Conservation (phyloP, 2,113 vertebrate species). For the Phalacrocorax pelagicus region DNA sequence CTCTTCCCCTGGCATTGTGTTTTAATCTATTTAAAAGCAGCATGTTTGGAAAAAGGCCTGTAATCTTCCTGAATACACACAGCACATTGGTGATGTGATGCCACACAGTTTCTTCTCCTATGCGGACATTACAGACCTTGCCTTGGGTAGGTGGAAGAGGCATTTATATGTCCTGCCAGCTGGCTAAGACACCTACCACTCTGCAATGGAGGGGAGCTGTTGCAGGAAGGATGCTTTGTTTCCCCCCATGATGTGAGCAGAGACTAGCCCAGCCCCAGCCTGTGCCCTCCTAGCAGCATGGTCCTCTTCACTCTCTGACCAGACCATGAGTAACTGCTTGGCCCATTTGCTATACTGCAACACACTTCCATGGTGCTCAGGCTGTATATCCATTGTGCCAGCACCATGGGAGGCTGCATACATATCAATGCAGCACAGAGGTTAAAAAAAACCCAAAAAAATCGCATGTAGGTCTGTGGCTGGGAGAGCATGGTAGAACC, state of each 20-base stretch:
- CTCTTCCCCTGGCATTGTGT: background rate
- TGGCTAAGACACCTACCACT: background rate
- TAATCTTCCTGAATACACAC: background rate
- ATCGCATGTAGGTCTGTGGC: background rate
- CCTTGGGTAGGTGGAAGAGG: background rate
- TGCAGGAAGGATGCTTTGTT: background rate
- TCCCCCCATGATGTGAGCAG: background rate
- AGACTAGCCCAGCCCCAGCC: background rate
- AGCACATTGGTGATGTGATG: background rate
- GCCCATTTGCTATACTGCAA: accelerated
- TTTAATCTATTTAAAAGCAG: background rate
- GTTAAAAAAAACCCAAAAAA: no score
- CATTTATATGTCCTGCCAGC: background rate
- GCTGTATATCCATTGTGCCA: background rate
- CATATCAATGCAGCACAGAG: background rate
- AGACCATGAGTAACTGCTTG: accelerated
- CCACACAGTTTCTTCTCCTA: background rate
- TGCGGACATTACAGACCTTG: background rate
- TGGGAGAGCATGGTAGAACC: background rate
- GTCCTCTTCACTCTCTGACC: background rate
- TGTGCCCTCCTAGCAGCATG: accelerated
- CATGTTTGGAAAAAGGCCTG: background rate
- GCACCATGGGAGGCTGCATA: background rate
- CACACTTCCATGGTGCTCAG: background rate
- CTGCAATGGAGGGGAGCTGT: background rate